phyloP scores from a whole-genome alignment of 2,888 invertebrate species.

The Pyrrhia umbra region DNA sequence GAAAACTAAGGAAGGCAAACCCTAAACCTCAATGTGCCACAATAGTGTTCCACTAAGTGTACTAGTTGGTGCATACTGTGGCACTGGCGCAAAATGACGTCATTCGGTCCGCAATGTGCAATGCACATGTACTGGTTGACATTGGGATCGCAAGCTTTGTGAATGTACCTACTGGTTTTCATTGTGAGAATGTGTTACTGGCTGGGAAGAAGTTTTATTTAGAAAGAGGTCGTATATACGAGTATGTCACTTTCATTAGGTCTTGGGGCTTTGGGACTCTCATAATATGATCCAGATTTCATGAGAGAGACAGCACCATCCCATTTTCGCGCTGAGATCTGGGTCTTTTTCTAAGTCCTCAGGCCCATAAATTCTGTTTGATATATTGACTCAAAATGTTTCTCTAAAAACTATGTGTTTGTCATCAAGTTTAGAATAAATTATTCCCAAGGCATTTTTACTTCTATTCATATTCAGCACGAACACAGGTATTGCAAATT shows the following conservation, averaged over 20 bases:
- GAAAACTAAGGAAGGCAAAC: slow-evolving; percentile 24
- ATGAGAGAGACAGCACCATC: not conserved
- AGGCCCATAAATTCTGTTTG: too few relatives aligned
- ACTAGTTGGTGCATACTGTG: slow-evolving; percentile 39
- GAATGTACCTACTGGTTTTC: slow-evolving; percentile 50
- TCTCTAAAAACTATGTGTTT: too few relatives aligned
- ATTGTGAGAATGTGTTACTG: slow-evolving; percentile 24
- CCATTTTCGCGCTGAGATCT: not conserved
- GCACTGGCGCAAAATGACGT: slow-evolving; percentile 60
- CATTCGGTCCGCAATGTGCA: slow-evolving; percentile 65
- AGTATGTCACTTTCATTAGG: not conserved
- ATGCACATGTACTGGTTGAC: slow-evolving; percentile 69
- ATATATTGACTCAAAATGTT: too few relatives aligned
- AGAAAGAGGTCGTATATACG: not conserved
- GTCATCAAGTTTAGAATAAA: too few relatives aligned
- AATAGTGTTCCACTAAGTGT: slow-evolving; percentile 28
- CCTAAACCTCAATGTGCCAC: slow-evolving; percentile 22
- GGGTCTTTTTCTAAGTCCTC: too few relatives aligned
- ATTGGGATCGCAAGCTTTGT: slow-evolving; percentile 60
- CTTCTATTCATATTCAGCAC: too few relatives aligned
- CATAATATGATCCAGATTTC: not conserved
- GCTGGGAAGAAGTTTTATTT: slow-evolving; percentile 8
- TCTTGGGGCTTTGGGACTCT: not conserved
- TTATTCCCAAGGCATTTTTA: too few relatives aligned
- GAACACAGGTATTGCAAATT: not conserved